A percentile compares a stretch with the other conserved stretches of the same genome.
These are phyloP conservation scores for Poicephalus gulielmi DNA, from an alignment of 2,113 vertebrate genomes.

Conservation along the genomic window DNA sequence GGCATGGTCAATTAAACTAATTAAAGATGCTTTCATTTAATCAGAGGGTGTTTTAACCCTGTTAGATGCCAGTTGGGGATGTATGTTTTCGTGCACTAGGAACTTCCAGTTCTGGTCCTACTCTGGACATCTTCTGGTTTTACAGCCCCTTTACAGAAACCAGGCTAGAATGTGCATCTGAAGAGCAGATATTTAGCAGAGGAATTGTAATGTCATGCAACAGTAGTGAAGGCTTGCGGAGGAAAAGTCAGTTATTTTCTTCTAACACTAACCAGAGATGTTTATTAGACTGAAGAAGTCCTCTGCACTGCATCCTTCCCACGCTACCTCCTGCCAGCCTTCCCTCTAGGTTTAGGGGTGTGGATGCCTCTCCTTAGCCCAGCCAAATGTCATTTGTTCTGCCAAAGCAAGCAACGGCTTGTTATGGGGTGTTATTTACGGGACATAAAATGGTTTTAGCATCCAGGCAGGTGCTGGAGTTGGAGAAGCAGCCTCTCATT, in stretches of 20 bases:
- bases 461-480: neutral
- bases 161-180: neutral
- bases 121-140: neutral
- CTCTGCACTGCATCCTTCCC: neutral
- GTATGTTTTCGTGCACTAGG: neutral
- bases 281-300: neutral
- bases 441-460: neutral
- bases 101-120: conserved; percentile 27
- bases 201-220: neutral
- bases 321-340: neutral
- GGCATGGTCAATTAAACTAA: conserved; percentile 69
- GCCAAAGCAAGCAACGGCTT: neutral
- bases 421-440: neutral
- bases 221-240: neutral
- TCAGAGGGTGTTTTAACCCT: conserved; percentile 69
- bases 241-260: neutral
- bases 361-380: neutral
- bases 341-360: neutral
- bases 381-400: neutral
- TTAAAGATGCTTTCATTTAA: conserved; percentile 69
- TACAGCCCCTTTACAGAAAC: neutral
- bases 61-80: conserved; percentile 52
- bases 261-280: neutral
- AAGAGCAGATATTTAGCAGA: neutral
- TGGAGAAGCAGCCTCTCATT: neutral